Evolutionary conservation across 2,113 vertebrate genomes (phyloP).

Genomic region (Tenebrosternarchus preto): DNA sequence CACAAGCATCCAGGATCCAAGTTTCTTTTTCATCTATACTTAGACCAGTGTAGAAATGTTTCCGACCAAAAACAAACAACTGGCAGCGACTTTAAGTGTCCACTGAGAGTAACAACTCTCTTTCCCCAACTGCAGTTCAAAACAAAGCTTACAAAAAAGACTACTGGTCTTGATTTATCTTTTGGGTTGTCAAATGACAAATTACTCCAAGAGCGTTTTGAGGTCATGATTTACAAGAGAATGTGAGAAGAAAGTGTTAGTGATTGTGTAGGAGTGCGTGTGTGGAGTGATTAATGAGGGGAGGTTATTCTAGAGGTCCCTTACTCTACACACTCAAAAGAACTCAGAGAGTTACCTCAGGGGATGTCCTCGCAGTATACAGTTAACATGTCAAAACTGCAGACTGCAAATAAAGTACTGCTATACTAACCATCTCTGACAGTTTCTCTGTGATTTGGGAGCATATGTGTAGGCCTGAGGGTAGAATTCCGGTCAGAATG

Average conservation of each 20-base stretch:
- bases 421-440: neutral
- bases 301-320: neutral
- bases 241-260: neutral
- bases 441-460: neutral
- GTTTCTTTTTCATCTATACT: conserved; percentile 8
- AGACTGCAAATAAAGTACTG: neutral
- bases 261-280: neutral
- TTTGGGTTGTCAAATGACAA: neutral
- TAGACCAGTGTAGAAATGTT: conserved; percentile 15
- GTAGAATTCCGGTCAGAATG: neutral
- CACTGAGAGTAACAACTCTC: neutral
- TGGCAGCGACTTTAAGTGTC: neutral
- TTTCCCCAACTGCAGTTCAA: too few species aligned
- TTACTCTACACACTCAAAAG: neutral
- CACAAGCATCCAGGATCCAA: neutral
- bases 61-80: neutral
- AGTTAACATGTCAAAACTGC: neutral
- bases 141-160: too few species aligned
- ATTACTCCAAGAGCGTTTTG: neutral
- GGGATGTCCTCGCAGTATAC: neutral
- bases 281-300: neutral
- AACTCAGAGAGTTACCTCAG: neutral
- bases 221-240: neutral
- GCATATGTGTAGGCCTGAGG: neutral
- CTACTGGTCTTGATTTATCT: neutral